Base-by-base conservation (phyloP, 2,113 vertebrate species). In the Epinephelus fuscoguttatus region DNA sequence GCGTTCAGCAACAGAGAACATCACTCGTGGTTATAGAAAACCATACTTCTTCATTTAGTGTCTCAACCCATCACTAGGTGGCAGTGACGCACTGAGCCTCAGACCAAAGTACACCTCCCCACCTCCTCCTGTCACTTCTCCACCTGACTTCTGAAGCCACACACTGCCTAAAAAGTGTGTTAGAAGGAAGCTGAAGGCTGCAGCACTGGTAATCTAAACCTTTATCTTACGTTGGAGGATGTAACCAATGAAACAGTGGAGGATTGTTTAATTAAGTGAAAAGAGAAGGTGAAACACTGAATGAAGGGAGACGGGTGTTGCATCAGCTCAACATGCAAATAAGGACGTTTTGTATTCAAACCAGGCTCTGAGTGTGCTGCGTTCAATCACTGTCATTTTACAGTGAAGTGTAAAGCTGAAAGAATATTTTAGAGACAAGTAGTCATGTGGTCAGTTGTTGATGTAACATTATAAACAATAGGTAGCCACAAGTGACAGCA, bases 11-110 rank as follows among this genome's bases (percentile, higher is more conserved):
- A 52, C 57, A 55, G 18, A 42, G 27, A 5, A 61, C n/a, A 17
- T 12, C 9, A 25, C 25, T 67, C 10, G 27, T 59, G 33, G 25
- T 5, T 23, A 42, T 1, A 21, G 15, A 14, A 30, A 9, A 61
- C 49, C 25, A 40, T 3, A 45, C 0, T 12, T 18, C 5, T 27
- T 10, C 2, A 14, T 27, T n/a, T 3, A 15, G 5, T 68, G 30
- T 80, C 45, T 57, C 3, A 7, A 76, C 2, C 59, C 37, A 23
- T 42, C 93, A 91, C 93, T 87, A 93, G 93, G 80, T 89, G 94
- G 91, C 90, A 91, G 90, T 87, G 75, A 77, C 7, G 57, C 56
- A 80, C 52, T 12, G 49, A 68, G 59, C 27, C 56, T 50, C 40
- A 23, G 66, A 55, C 23, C 60, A 70, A 80, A 72, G 69, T 77